Evolutionary conservation across 2,113 vertebrate species (phyloP), one percentile per base, ranked within the genome.

Genomic region (Forbesichthys agassizii): DNA sequence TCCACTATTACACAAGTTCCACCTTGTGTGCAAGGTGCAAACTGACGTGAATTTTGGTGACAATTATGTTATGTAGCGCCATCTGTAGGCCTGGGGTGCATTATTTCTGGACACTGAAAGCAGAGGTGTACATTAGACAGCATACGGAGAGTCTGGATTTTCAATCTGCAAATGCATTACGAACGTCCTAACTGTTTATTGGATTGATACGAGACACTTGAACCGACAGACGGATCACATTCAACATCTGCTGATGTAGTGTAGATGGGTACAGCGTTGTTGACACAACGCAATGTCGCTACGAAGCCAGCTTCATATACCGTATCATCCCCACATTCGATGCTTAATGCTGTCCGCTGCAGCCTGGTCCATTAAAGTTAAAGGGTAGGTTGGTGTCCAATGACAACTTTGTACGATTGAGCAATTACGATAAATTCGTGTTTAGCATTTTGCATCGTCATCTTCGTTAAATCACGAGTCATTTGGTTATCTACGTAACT

Each of bases 371-470:
- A 64, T 68, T 68, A 80, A 49, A 81, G 64, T 72, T 83, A 33
- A 86, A 83, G 48, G 83, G 88, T 88, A 83, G 74, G 82, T 84
- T 46, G 47, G 5, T 56, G 9, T 8, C 3, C 2, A 57, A 57
- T 52, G 56, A 47, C 0, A 56, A 1, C 6, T 27, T 52, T 8
- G 16, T 63, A 42, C 66, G 7, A 42, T 8, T 7, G 7, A 42
- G 36, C 36, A 42, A 42, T 42, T 42, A 42, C 5, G 13, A 4
- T n/a, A 53, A 4, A 53, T 53, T 14, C 51, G 1, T 53, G 2
- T 53, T 56, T 6, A 3, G 18, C 54, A 55, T 18, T 7, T 14
- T 14, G 49, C 51, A 46, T 4, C 49, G 14, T 46, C 49, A 5
- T 53, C 60, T 49, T 9, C 27, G 10, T 11, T 36, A 6, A 52